These are phyloP conservation scores for Iguana delicatissima DNA, from an alignment of 2,797 vertebrate species.

Conservation along the genomic window DNA sequence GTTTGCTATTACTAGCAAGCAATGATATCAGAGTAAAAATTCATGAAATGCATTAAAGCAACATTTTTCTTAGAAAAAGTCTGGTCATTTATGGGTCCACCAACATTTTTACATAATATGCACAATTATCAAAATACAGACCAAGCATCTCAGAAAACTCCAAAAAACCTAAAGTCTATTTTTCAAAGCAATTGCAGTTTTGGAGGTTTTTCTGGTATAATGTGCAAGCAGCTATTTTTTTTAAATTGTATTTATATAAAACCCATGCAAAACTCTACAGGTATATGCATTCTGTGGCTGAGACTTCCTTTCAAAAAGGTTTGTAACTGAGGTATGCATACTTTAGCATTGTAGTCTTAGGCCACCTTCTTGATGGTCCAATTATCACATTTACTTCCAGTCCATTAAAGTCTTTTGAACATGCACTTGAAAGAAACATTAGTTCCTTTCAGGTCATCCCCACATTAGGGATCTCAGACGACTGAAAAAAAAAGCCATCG, in stretches of 20 bases:
- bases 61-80: conserved; percentile 99
- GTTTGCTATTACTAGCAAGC: conserved; percentile 99
- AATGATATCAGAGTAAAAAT: conserved; percentile 99
- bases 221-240: conserved; percentile 99
- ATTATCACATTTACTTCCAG: conserved; percentile 91
- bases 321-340: conserved; percentile 99
- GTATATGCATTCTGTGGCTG: conserved; percentile 99
- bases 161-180: conserved; percentile 99
- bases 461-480: conserved; percentile 90
- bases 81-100: conserved; percentile 99
- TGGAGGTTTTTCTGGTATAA: conserved; percentile 99
- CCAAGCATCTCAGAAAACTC: conserved; percentile 99
- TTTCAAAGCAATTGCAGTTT: conserved; percentile 99
- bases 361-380: conserved; percentile 90
- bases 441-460: conserved; percentile 90
- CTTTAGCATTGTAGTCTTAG: conserved; percentile 95
- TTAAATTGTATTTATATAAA: conserved; percentile 99
- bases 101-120: conserved; percentile 99
- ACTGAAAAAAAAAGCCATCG: conserved; percentile 83
- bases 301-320: conserved; percentile 97
- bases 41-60: conserved; percentile 99
- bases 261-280: conserved; percentile 99
- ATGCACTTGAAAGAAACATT: conserved; percentile 94
- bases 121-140: conserved; percentile 99
- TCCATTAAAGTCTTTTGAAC: conserved; percentile 94